Base-by-base conservation (phyloP, 2,113 vertebrate genomes). In the Rhinopomastus cyanomelas region DNA sequence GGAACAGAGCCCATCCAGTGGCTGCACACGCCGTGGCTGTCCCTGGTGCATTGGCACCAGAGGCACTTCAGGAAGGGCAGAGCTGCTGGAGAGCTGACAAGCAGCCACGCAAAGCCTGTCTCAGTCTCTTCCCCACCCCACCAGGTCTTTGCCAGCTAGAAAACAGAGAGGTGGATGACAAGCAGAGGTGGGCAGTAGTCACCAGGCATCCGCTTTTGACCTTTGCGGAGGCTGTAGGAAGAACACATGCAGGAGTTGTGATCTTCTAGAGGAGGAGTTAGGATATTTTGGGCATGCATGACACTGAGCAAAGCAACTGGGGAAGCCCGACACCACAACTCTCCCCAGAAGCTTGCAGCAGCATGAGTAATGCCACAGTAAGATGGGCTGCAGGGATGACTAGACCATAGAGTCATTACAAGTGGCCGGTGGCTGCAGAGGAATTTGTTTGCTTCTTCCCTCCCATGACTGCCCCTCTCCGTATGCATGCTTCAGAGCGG, bases 1-100 rank as follows among this genome's bases (percentile, higher is more conserved):
- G 0, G 18, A 3, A 16, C 22, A 2, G 6, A 52, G 42, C 26
- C 62, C 1, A 0, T 21, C 51, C 73, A 8, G 1, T 21, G n/a
- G 37, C 49, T 25, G 27, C 12, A 4, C 2, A 0, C 18, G 27
- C 57, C 7, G 0, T 27, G 68, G 42, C 25, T 32, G 65, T 79
- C 32, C 86, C 57, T 87, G 65, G 44, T 21, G 2, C 7, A 2
- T 3, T 22, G 76, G 71, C 72, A 59, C 52, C 56, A 56, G 51
- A n/a, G 83, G 39, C 25, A 5, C 59, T 57, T 73, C 0, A 21
- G 65, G 52, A 78, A 62, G 68, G 22, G 22, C 68, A 59, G 78
- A 72, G 68, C 76, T 75, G n/a, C 76, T 71, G 52, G 57, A 82
- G 64, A 76, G 68, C 59, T 71, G 42, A 34, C 42, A 44, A 53